phyloP scores from a whole-genome alignment of 2,888 invertebrate species.

The Coecobrya sp. region DNA sequence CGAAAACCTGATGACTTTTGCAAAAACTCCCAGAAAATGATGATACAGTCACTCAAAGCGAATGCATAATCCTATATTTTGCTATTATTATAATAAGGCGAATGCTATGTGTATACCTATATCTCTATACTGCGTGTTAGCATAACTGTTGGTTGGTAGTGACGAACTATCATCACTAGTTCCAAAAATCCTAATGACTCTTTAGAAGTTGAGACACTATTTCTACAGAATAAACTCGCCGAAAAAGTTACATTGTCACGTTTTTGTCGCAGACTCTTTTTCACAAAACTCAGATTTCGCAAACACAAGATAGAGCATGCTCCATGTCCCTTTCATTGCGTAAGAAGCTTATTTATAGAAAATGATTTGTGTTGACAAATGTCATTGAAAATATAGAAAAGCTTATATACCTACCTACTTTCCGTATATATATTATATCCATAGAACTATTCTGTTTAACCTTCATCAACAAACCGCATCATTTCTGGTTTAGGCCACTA shows the following conservation, averaged over 20 bases:
- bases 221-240: neutral
- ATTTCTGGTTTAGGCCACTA: too few relatives aligned
- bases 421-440: too few relatives aligned
- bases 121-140: neutral
- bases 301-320: neutral
- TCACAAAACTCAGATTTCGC: neutral
- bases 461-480: too few relatives aligned
- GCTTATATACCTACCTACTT: neutral
- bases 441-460: too few relatives aligned
- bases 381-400: neutral
- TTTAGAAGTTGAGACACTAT: neutral
- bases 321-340: neutral
- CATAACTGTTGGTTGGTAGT: neutral
- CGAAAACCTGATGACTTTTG: constrained; percentile 60
- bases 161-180: constrained; percentile 8
- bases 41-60: constrained; percentile 14
- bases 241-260: constrained; percentile 48
- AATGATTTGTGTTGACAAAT: constrained; percentile 32
- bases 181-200: constrained; percentile 19
- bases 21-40: constrained; percentile 37
- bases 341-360: neutral
- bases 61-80: neutral
- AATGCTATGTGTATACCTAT: neutral
- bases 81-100: neutral
- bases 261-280: neutral